Base-by-base conservation (phyloP, 2,113 vertebrate genomes). In the Hiodon tergisus region DNA sequence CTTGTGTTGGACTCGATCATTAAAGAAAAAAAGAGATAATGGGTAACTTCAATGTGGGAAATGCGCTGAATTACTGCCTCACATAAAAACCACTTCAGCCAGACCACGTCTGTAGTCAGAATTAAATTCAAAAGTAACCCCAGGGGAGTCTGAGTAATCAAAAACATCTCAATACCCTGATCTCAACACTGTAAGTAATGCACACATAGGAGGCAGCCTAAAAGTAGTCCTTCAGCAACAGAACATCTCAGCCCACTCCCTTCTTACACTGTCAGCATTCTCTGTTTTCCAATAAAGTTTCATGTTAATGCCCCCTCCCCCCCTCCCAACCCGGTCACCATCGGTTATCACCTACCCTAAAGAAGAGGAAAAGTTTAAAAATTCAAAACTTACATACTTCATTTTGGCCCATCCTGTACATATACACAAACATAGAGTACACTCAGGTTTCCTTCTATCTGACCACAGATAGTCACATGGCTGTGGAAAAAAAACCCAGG, bases 151-250 rank as follows among this genome's bases (percentile, higher is more conserved):
- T 7, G 10, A 51, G 55, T 46, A 47, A 51, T 58, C 46, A 5
- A 54, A 51, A 3, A 68, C 65, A 50, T 48, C 51, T 59, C 66
- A 75, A 52, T 48, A 5, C 17, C 10, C 13, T 48, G 73, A 67
- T 48, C 73, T 66, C 73, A 5, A 47, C 58, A 59, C 73, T 68
- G 63, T 67, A 68, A 6, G 73, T 14, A 48, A 68, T 68, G 65
- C 54, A 59, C 46, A 63, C 51, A 51, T 16, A 75, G 59, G 13
- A 54, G 4, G 53, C 2, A 68, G 53, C 1, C 6, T 65, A 67
- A 55, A 66, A 7, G 46, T 48, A 66, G 48, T 47, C 6, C 31
- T 31, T 31, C 31, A 31, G 31, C 31, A 31, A 31, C 31, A 31
- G 31, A 31, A 31, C 2, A 31, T 31, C 31, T 31, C 31, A 31